A percentile compares a stretch with the other conserved stretches of the same genome.
Evolutionary conservation across 2,113 vertebrate genomes (phyloP).

Genomic region (Chaetodon auriga): DNA sequence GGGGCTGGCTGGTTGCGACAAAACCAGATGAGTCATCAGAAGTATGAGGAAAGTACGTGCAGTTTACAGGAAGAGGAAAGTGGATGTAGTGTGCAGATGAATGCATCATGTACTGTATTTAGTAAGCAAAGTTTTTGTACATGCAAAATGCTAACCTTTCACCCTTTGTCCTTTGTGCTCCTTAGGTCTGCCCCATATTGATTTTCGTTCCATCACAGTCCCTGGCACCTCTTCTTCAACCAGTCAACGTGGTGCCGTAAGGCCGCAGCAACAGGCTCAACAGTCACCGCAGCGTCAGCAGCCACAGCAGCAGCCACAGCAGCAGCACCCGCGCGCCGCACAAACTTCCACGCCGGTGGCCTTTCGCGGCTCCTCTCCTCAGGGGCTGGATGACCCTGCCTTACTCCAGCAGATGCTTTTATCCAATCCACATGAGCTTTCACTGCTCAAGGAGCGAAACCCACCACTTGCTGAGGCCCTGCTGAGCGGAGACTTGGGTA

Average conservation of each 20-base stretch:
- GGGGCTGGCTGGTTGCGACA: not conserved
- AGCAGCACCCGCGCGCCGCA: slow-evolving; percentile 41
- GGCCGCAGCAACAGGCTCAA: slow-evolving; percentile 59
- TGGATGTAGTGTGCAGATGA: not conserved
- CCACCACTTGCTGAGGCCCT: slow-evolving; percentile 95
- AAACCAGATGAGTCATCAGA: not conserved
- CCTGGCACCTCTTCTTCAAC: slow-evolving; percentile 88
- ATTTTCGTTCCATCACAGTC: slow-evolving; percentile 96
- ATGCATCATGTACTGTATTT: not conserved
- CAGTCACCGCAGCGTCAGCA: slow-evolving; percentile 33
- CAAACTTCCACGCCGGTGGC: slow-evolving; percentile 71
- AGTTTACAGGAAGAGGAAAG: not conserved
- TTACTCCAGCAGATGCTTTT: slow-evolving; percentile 96
- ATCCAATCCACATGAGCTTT: slow-evolving; percentile 96
- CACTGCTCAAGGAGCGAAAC: slow-evolving; percentile 96
- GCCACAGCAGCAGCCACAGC: not conserved
- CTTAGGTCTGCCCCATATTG: slow-evolving; percentile 94
- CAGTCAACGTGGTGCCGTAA: slow-evolving; percentile 65
- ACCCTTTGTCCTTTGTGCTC: slow-evolving; percentile 1
- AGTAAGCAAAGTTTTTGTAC: not conserved
- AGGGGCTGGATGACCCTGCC: slow-evolving; percentile 93
- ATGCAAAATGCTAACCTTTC: not conserved
- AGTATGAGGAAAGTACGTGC: not conserved
- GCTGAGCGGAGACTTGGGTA: slow-evolving; percentile 97
- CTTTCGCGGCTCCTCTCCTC: slow-evolving; percentile 84